phyloP scores from a whole-genome alignment of 1,140 invertebrate species.

The Microplitis demolitor region DNA sequence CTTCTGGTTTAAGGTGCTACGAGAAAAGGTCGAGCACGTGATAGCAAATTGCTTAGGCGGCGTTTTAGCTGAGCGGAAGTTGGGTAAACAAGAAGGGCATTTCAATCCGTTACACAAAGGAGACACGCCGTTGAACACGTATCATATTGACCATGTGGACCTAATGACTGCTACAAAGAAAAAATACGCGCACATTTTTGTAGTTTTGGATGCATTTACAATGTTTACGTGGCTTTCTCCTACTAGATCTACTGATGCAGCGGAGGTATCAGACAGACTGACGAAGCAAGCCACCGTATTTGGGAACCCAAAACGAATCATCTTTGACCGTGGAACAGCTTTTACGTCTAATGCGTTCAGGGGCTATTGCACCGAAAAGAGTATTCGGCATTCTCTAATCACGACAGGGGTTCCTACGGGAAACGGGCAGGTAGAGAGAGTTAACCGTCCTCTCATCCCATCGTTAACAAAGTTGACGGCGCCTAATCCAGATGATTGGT shows the following conservation, averaged over 20 bases:
- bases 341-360: slow-evolving; percentile 26
- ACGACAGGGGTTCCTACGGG: slow-evolving; percentile 23
- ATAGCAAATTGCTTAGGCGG: slow-evolving; percentile 49
- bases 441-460: slow-evolving; percentile 35
- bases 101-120: slow-evolving; percentile 20
- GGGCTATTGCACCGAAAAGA: slow-evolving; percentile 27
- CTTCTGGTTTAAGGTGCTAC: slow-evolving; percentile 49
- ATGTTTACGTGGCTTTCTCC: slow-evolving; percentile 40
- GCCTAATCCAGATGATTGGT: no score
- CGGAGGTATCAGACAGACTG: slow-evolving; percentile 18
- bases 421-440: slow-evolving; percentile 27
- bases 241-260: slow-evolving; percentile 27
- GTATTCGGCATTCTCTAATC: slow-evolving; percentile 15
- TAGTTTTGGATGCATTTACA: slow-evolving; percentile 38
- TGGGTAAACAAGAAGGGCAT: slow-evolving; percentile 53
- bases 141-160: slow-evolving; percentile 48
- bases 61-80: slow-evolving; percentile 47
- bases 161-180: slow-evolving; percentile 32
- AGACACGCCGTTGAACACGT: slow-evolving; percentile 38
- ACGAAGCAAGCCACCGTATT: slow-evolving; percentile 37
- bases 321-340: slow-evolving; percentile 26
- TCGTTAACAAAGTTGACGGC: no score
- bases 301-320: slow-evolving; percentile 41
- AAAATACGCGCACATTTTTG: slow-evolving; percentile 34
- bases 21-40: slow-evolving; percentile 42